phyloP scores from a whole-genome alignment of 2,113 vertebrate species.

The Shinisaurus crocodilurus region DNA sequence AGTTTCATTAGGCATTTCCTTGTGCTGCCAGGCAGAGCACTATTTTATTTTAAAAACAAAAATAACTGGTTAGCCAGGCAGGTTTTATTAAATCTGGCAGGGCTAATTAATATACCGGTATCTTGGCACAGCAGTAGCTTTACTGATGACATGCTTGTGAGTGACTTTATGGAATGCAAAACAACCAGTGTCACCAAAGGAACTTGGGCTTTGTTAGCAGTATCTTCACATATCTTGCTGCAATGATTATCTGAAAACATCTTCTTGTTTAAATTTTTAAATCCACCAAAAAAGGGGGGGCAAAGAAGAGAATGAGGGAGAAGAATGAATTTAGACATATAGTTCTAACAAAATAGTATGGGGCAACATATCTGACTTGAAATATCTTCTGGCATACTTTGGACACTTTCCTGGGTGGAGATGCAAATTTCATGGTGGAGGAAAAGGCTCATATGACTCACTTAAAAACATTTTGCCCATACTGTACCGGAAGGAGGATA shows the following conservation, averaged over 20 bases:
- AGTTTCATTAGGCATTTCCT: constrained; percentile 51
- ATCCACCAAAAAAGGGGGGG: no score
- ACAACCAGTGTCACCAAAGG: not conserved
- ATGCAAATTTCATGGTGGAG: not conserved
- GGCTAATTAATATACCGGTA: constrained; percentile 47
- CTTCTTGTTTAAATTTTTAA: not conserved
- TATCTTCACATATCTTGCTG: constrained; percentile 19
- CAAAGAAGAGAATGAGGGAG: not conserved
- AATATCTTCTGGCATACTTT: not conserved
- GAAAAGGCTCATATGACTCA: not conserved
- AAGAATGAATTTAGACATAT: not conserved
- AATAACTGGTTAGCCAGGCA: constrained; percentile 11
- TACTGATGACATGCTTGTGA: constrained; percentile 22
- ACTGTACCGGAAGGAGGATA: not conserved
- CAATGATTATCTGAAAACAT: constrained; percentile 13
- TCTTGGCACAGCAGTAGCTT: constrained; percentile 29
- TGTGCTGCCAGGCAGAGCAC: constrained; percentile 20
- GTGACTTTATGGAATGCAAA: constrained; percentile 30
- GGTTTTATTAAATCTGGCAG: constrained; percentile 38
- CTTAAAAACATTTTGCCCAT: not conserved
- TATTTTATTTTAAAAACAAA: constrained; percentile 50
- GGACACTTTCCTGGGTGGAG: not conserved
- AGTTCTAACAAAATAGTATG: not conserved
- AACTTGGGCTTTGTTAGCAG: rapidly evolving
- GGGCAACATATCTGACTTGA: not conserved